phyloP scores from a whole-genome alignment of 2,113 vertebrate genomes.

The Callopanchax toddi region DNA sequence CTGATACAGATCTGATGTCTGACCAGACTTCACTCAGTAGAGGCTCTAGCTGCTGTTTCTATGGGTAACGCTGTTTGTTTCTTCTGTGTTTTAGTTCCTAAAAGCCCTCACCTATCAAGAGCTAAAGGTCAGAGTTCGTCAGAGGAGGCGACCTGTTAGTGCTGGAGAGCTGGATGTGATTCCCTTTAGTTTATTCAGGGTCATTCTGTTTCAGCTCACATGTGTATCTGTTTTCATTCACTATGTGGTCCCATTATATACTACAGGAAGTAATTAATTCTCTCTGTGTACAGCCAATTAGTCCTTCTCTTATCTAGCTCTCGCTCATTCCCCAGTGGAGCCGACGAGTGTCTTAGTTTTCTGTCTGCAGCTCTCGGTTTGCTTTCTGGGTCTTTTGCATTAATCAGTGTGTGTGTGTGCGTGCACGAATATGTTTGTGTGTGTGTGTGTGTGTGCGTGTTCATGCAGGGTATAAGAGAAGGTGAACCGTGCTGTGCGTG shows the following conservation, averaged over 20 bases:
- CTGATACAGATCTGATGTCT: too few relatives aligned
- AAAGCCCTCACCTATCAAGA: not conserved
- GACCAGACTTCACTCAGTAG: too few relatives aligned
- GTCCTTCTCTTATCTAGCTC: constrained; percentile 9
- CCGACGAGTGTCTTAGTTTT: not conserved
- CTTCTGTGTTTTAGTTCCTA: not conserved
- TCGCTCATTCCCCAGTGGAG: not conserved
- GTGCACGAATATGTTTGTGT: not conserved
- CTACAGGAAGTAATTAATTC: constrained; percentile 6
- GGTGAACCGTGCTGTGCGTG: not conserved
- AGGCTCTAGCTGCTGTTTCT: too few relatives aligned
- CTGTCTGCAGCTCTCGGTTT: constrained; percentile 9
- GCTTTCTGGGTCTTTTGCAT: constrained; percentile 10
- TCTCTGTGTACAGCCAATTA: constrained; percentile 8
- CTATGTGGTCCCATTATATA: constrained; percentile 5
- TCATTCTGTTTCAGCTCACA: constrained; percentile 2
- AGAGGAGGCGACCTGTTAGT: not conserved
- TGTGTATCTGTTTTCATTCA: constrained; percentile 17
- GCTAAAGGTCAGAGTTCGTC: not conserved
- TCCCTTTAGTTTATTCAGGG: constrained; percentile 12
- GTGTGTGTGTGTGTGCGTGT: not conserved
- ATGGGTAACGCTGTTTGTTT: too few relatives aligned
- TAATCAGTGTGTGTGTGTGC: constrained; percentile 21
- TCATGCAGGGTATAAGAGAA: constrained; percentile 16
- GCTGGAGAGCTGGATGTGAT: not conserved